Evolutionary conservation across 2,113 vertebrate genomes (phyloP), one percentile per base, ranked within the genome.

Genomic region (Dromas ardeola): DNA sequence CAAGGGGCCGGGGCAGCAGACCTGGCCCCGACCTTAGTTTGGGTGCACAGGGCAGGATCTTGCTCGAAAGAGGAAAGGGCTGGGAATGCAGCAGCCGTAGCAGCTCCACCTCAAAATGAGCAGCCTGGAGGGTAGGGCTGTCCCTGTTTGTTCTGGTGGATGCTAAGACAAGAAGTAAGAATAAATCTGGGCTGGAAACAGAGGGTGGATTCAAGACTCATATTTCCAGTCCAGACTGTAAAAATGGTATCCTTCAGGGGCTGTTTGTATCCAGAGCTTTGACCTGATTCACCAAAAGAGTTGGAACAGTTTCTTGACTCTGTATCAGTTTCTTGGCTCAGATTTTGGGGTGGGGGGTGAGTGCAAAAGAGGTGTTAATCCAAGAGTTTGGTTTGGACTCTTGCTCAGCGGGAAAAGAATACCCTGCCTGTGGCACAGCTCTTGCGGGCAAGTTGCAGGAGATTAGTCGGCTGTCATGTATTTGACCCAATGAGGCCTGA

Each of bases 281-380:
- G 78, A 88, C 23, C 66, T 25, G 29, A 66, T 86, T 91, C 73
- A 80, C 84, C n/a, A 73, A 73, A 93, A 71, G 40, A 22, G 6
- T 34, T 94, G 78, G 78, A 89, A 50, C 9, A 1, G 2, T 91
- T 96, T 91, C 58, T 91, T 88, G 71, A 69, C n/a, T 85, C 42
- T 55, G 26, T 84, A 65, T 94, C 61, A 71, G 71, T 69, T 80
- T 96, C 78, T 93, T 85, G 93, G 87, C 82, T 94, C 59, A 32
- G 34, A 83, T 93, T 90, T 91, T 90, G 81, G 30, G 27, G 40
- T 74, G 67, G 52, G 42, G 63, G 27, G 55, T 15, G 19, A 70
- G 78, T 73, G 66, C 13, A 65, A 95, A 95, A 87, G 86, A 96
- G 89, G 93, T 94, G 95, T 65, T 95, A 97, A 96, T 96, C 94